Base-by-base conservation (phyloP, 2,888 invertebrate species). In the Calameuta pallipes region DNA sequence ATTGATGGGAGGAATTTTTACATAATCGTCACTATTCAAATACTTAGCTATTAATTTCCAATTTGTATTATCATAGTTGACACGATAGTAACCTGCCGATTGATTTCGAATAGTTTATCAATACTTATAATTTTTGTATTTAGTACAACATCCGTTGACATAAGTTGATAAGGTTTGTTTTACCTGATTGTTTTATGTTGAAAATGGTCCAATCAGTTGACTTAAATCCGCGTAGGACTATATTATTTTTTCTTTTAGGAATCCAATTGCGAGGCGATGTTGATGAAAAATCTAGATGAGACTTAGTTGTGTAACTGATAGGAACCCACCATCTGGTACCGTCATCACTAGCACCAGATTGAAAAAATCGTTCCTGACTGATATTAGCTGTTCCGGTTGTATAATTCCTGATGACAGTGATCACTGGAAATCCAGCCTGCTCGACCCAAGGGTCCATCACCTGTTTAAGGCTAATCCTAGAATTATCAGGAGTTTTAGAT, bases 401-500 rank as follows among this genome's bases (percentile, higher is more conserved):
- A 73, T 93, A 93, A 84, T 94, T 88, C 4, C 93, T 92, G 12
- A 91, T 88, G 0, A 95, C 94, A 0, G 89, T 93, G 0, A 96
- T 89, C 2, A 95, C 92, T 0, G 96, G 96, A 85, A 93, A 95
- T 0, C 95, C 95, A 12, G 93, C 91, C 84, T 95, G 93, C 74
- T 93, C 92, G 23, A 95, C 94, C 95, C 95, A 96, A 6, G 94
- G 83, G 0, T 92, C 81, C 80, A 92, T 91, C 79, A 93, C 80
- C 1, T 41, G 0, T 1, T 12, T 92, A 3, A 91, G 86, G 0
- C 56, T 35, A 77, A 92, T 92, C 56, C 92, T 92, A n/a, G 88
- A 86, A 56, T 92, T 92, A n/a, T 84, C 11, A 41, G 78, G 73
- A 30, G 75, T 0, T 78, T 35, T 0, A 1, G 70, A 76, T 74